A percentile compares a stretch with the other conserved stretches of the same genome.
phyloP scores from a whole-genome alignment of 2,113 vertebrate species.

The Neotoma lepida region DNA sequence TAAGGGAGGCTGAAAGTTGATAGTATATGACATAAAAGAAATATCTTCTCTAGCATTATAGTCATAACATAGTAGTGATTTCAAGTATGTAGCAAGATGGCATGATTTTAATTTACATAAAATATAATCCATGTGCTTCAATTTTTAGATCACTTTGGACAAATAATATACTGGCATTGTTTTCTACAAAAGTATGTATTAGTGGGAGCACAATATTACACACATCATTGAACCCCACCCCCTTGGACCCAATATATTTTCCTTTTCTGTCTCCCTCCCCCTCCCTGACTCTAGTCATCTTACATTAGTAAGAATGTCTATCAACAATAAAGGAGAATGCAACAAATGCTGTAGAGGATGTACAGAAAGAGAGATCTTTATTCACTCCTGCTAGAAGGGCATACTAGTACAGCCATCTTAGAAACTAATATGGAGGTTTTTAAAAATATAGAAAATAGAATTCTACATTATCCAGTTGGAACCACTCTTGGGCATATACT shows the following conservation, averaged over 20 bases:
- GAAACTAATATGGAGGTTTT: not conserved
- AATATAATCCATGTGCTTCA: not conserved
- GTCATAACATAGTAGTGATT: not conserved
- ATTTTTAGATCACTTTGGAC: conserved; percentile 18
- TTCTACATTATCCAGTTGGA: not conserved
- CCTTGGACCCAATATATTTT: not conserved
- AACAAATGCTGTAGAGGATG: not conserved
- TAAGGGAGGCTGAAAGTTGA: conserved; percentile 56
- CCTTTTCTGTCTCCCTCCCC: not conserved
- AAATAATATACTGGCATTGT: not conserved
- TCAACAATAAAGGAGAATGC: too few relatives aligned
- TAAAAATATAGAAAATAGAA: not conserved
- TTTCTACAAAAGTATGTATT: not conserved
- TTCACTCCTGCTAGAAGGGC: not conserved
- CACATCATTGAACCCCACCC: accelerated
- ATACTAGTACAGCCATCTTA: not conserved
- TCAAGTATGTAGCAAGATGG: not conserved
- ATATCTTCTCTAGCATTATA: conserved; percentile 40
- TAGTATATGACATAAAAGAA: conserved; percentile 47
- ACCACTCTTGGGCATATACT: not conserved
- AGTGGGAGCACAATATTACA: not conserved
- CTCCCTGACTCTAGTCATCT: not conserved
- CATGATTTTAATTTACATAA: not conserved
- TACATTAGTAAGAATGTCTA: not conserved
- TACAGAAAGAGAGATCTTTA: not conserved